These are phyloP conservation scores for Sebastes fasciatus DNA, from an alignment of 2,113 vertebrate species.

Conservation along the genomic window DNA sequence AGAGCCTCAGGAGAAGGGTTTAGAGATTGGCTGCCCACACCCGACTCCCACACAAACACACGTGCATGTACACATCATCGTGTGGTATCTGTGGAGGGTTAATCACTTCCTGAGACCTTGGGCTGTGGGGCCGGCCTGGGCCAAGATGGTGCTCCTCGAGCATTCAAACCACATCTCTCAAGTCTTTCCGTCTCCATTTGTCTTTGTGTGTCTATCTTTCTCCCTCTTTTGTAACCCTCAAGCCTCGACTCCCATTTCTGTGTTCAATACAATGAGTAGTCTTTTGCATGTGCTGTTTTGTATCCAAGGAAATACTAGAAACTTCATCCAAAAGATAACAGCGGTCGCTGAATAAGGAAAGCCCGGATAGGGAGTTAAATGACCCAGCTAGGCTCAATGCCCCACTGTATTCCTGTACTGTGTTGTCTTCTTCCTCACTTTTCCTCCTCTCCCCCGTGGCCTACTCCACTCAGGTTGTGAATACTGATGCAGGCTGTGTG, in stretches of 20 bases:
- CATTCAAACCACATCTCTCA: constrained; percentile 43
- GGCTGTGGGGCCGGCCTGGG: constrained; percentile 24
- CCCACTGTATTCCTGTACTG: constrained; percentile 61
- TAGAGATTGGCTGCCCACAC: constrained; percentile 68
- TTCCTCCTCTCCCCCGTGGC: constrained; percentile 55
- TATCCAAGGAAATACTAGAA: constrained; percentile 17
- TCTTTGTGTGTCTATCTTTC: constrained; percentile 25
- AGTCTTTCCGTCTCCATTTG: constrained; percentile 42
- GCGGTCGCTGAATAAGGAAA: constrained; percentile 23
- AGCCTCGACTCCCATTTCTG: constrained; percentile 20
- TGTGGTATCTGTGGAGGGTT: constrained; percentile 67
- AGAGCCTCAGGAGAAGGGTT: constrained; percentile 69
- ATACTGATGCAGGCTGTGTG: constrained; percentile 71
- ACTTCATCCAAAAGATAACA: constrained; percentile 43
- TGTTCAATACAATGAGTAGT: constrained; percentile 24
- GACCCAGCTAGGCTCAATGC: constrained; percentile 55
- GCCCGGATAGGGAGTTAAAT: constrained; percentile 53
- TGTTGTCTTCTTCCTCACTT: constrained; percentile 57
- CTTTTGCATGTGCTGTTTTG: constrained; percentile 29
- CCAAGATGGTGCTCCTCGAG: constrained; percentile 10
- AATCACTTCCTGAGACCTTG: constrained; percentile 78
- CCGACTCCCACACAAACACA: constrained; percentile 47
- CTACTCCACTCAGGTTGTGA: constrained; percentile 62
- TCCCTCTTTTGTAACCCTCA: not conserved
- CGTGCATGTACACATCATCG: constrained; percentile 45